phyloP scores from a whole-genome alignment of 2,888 invertebrate species.

The Acrobasis suavella region DNA sequence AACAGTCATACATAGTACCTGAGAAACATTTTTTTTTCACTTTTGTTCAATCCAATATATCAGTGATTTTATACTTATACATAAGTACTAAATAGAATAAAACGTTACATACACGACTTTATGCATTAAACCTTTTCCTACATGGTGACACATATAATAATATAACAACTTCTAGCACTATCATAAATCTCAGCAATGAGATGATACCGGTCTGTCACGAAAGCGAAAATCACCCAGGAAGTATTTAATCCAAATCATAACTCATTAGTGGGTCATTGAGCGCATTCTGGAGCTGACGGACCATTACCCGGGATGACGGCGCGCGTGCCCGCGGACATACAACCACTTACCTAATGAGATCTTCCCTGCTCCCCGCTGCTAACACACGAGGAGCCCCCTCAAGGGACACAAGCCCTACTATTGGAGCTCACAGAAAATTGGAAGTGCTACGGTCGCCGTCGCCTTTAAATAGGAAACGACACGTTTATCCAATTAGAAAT shows the following conservation, averaged over 20 bases:
- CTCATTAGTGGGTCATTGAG: constrained; percentile 76
- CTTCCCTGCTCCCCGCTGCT: constrained; percentile 43
- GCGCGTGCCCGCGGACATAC: constrained; percentile 68
- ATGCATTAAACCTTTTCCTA: no score
- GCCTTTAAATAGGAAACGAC: constrained; percentile 83
- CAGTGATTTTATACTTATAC: no score
- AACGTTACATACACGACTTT: not conserved
- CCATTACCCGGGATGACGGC: constrained; percentile 79
- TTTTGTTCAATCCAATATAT: no score
- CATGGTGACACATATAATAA: not conserved
- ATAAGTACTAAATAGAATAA: no score
- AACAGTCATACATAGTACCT: no score
- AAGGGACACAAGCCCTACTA: constrained; percentile 45
- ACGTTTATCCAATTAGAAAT: constrained; percentile 83
- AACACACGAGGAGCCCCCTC: constrained; percentile 32
- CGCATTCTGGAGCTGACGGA: constrained; percentile 58
- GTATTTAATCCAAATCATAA: constrained; percentile 65
- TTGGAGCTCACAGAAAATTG: constrained; percentile 61
- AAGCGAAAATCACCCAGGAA: constrained; percentile 68
- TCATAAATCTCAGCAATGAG: constrained; percentile 43
- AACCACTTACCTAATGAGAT: constrained; percentile 38
- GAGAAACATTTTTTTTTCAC: no score
- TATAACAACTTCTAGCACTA: constrained; percentile 18
- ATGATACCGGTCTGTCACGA: constrained; percentile 51
- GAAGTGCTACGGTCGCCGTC: constrained; percentile 71